Base-by-base conservation (phyloP, 1,140 invertebrate species). In the Triops cancriformis region DNA sequence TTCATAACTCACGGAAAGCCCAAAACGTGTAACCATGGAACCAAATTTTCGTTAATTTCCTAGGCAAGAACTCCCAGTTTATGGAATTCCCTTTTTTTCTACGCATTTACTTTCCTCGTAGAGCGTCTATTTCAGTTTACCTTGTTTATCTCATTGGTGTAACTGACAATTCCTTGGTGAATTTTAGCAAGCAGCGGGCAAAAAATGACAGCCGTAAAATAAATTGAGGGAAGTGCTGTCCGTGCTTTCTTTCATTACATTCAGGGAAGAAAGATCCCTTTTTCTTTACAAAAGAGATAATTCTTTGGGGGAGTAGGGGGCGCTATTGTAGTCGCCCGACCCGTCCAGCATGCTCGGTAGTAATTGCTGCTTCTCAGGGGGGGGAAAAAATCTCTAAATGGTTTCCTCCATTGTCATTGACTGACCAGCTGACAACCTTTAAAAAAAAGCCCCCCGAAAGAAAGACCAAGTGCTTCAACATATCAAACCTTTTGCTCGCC, bases 401-500 rank as follows among this genome's bases (percentile, higher is more conserved):
- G 0, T 23, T 23, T n/a, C 51, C 51, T 23, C n/a, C 51, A 64
- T 64, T 64, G 51, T 64, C 51, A 64, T 64, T 64, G 51, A 64
- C 51, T 64, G 51, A 64, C 51, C 51, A 64, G 51, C 51, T 64
- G 51, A 64, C 51, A 64, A 64, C 51, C 23, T 23, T 18, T 64
- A 64, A 64, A 64, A 64, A 64, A 64, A 64, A 64, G 23, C 51
- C 23, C 51, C 31, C 2, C 2, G 31, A 64, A 64, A 64, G 51
- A 64, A 64, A 64, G 51, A 64, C 51, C 51, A 64, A 64, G 51
- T 64, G 51, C 51, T 64, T n/a, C 18, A 64, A 64, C n/a, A 64
- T 64, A 64, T 64, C n/a, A 64, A 64, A 64, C 51, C 51, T 64
- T 64, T 64, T 64, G 51, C 51, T 64, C 51, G 51, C 7, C 51